Percentiles rank a stretch among this genome's conserved stretches.
phyloP scores from a whole-genome alignment of 2,888 invertebrate genomes.

The Eristalis intricaria region DNA sequence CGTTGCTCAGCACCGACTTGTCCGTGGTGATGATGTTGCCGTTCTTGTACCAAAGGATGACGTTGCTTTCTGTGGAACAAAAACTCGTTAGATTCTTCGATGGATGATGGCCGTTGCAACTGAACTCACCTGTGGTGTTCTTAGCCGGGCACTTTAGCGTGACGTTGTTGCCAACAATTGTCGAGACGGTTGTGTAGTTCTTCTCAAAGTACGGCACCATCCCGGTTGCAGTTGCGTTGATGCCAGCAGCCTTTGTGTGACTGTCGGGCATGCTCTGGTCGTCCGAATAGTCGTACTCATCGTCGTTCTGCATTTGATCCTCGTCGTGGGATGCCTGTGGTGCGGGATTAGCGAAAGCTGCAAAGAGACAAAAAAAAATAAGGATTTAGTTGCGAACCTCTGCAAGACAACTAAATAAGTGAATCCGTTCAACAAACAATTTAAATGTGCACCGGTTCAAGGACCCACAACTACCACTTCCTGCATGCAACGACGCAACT shows the following conservation, averaged over 20 bases:
- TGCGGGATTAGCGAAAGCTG: conserved; percentile 33
- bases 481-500: conserved; percentile 5
- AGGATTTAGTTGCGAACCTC: neutral
- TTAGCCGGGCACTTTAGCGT: conserved; percentile 40
- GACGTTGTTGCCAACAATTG: conserved; percentile 42
- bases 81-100: neutral
- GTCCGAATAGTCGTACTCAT: conserved; percentile 59
- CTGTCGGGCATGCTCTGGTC: conserved; percentile 37
- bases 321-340: conserved; percentile 10
- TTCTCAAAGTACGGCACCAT: conserved; percentile 41
- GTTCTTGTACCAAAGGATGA: conserved; percentile 75
- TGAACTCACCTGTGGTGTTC: conserved; percentile 41
- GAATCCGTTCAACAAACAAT: neutral
- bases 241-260: conserved; percentile 17
- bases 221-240: neutral
- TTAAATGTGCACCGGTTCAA: neutral
- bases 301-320: conserved; percentile 40
- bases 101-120: too few relatives aligned
- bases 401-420: neutral
- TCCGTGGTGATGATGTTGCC: conserved; percentile 72
- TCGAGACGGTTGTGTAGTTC: conserved; percentile 25
- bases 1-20: conserved; percentile 64
- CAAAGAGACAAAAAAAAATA: neutral
- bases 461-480: conserved; percentile 34
- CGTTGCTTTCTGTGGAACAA: conserved; percentile 51